Percentiles rank a stretch among this genome's conserved stretches.
Evolutionary conservation across 2,113 vertebrate genomes (phyloP).

Genomic region (Platichthys stellatus): DNA sequence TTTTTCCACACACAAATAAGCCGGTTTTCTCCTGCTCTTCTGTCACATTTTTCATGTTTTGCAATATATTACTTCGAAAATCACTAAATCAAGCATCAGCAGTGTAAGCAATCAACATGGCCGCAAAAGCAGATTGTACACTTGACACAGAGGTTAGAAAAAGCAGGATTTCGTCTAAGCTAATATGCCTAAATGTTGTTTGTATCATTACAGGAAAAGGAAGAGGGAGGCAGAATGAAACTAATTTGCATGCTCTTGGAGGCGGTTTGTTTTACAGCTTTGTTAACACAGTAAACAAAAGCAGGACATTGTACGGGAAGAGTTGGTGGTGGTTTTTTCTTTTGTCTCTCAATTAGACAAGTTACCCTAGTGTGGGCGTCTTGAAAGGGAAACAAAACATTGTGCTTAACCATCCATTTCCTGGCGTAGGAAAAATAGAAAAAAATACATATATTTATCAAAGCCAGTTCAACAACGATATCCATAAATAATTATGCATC

Average conservation of each 20-base stretch:
- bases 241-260: constrained; percentile 48
- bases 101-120: neutral
- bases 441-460: neutral
- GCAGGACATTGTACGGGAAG: constrained; percentile 24
- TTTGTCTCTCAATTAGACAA: constrained; percentile 47
- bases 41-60: constrained; percentile 42
- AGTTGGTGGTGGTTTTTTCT: constrained; percentile 1
- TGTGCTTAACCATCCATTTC: constrained; percentile 35
- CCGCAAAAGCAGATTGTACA: constrained; percentile 12
- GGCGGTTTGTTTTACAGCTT: constrained; percentile 51
- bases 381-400: constrained; percentile 30
- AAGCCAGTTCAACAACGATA: constrained; percentile 11
- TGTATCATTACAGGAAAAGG: constrained; percentile 38
- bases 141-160: constrained; percentile 19
- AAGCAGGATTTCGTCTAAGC: neutral
- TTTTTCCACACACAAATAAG: constrained; percentile 29
- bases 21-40: constrained; percentile 51
- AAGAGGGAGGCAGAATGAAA: constrained; percentile 23
- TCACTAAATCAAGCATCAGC: constrained; percentile 3
- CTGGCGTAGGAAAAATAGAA: constrained; percentile 6
- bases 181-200: constrained; percentile 24
- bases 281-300: constrained; percentile 61
- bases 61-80: constrained; percentile 17
- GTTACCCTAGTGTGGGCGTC: constrained; percentile 26
- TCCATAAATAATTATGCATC: constrained; percentile 3